Evolutionary conservation across 2,113 vertebrate species (phyloP).

Genomic region (Lutjanus erythropterus): DNA sequence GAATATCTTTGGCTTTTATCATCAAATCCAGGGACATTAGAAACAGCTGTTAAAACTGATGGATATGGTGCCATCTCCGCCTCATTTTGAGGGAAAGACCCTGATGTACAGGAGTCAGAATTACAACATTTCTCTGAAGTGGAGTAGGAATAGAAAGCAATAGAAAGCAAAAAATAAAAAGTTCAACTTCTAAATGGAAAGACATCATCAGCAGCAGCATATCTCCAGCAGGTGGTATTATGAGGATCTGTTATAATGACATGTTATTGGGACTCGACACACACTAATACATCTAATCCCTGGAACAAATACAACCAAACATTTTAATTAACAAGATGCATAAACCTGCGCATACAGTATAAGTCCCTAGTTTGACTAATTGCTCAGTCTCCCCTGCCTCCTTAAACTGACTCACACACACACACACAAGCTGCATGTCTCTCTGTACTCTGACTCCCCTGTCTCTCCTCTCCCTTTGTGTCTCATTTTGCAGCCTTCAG

Average conservation of each 20-base stretch:
- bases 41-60: no score
- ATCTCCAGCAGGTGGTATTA: not conserved
- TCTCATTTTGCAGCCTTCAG: slow-evolving; percentile 2
- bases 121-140: no score
- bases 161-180: not conserved
- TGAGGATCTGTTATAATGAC: not conserved
- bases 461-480: slow-evolving; percentile 19
- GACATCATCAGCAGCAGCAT: not conserved
- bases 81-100: no score
- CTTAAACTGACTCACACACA: not conserved
- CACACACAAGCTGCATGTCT: not conserved
- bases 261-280: not conserved
- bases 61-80: no score
- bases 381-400: not conserved
- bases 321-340: not conserved
- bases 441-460: not conserved
- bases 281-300: not conserved
- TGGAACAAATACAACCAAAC: not conserved
- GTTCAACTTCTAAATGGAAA: no score
- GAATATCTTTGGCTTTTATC: no score
- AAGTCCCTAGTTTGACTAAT: not conserved
- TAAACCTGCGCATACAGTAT: not conserved
- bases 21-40: no score
- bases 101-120: no score
- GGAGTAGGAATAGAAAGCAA: not conserved